These are phyloP conservation scores for Charanyca ferruginea DNA, from an alignment of 2,888 invertebrate genomes.

Conservation along the genomic window DNA sequence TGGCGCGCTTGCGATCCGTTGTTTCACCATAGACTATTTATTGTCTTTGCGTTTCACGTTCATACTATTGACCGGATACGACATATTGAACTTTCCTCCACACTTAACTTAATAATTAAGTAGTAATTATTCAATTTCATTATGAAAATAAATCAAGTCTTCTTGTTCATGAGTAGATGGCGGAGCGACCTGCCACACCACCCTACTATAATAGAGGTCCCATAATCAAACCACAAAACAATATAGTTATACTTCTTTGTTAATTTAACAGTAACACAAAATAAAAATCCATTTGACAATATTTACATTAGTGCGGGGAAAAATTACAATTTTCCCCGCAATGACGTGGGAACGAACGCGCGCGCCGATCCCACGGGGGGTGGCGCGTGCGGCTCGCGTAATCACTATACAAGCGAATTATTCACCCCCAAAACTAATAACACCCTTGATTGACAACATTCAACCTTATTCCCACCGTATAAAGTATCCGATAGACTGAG, in stretches of 20 bases:
- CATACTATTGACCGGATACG: too few relatives aligned
- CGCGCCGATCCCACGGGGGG: conserved; percentile 77
- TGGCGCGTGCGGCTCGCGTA: conserved; percentile 73
- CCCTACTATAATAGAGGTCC: too few relatives aligned
- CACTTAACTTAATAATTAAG: too few relatives aligned
- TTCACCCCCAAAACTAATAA: conserved; percentile 52
- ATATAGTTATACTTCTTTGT: conserved; percentile 7
- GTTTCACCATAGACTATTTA: too few relatives aligned
- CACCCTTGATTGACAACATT: not conserved
- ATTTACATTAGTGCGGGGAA: conserved; percentile 57
- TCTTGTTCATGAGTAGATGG: too few relatives aligned
- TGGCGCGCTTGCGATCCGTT: too few relatives aligned
- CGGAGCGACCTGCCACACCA: not conserved
- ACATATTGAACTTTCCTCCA: too few relatives aligned
- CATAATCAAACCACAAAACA: conserved; percentile 22
- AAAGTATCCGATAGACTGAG: not conserved
- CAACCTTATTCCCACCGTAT: fast-evolving
- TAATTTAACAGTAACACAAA: conserved; percentile 12
- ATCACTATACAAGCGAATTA: conserved; percentile 60
- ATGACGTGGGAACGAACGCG: conserved; percentile 77
- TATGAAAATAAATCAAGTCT: too few relatives aligned
- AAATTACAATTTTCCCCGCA: conserved; percentile 61
- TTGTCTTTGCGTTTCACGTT: too few relatives aligned
- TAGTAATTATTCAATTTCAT: too few relatives aligned
- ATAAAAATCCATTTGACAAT: conserved; percentile 50